Evolutionary conservation across 2,113 vertebrate genomes (phyloP), one percentile per base, ranked within the genome.

Genomic region (Crotalus horridus): DNA sequence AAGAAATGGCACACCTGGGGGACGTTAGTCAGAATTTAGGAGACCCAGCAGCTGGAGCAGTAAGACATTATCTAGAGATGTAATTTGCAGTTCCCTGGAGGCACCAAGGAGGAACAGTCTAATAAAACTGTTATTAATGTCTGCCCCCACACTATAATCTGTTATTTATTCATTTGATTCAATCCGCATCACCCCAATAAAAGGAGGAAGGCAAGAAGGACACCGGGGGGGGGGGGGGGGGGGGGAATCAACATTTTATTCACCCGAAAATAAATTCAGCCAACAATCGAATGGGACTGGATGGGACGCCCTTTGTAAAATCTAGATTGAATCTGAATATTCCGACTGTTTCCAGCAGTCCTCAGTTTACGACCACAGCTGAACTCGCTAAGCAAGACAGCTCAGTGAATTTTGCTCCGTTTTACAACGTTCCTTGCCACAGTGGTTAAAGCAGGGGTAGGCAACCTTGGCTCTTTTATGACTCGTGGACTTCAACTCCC

Each of bases 241-340:
- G 46, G 46, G 55, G 56, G 91, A 91, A 24, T 4, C 53, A 81
- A 56, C 56, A 59, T 91, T 91, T 93, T 92, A 89, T 92, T 48
- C 91, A 13, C 51, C 59, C 86, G 53, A 23, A 33, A 93, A 55
- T 93, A n/a, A 64, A 88, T 92, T 91, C 93, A 87, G 23, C 93
- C 94, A 88, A 56, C 8, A 93, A 90, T 86, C 56, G 61, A 85
- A 56, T 87, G 74, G 86, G 93, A 90, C 15, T 94, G 61, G 51
- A 29, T 92, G 91, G 39, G 61, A 85, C 48, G 1, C 20, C 39
- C 3, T 0, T 6, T 51, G 26, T 61, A 89, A 92, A 89, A 74
- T n/a, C 58, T 91, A 56, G 86, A 93, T 92, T 90, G 23, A 23
- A 69, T 46, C 90, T 89, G 33, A 94, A 54, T 0, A 0, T 53